Conservation (phyloP, 2,797 vertebrate species). For the Salarias fasciatus region DNA sequence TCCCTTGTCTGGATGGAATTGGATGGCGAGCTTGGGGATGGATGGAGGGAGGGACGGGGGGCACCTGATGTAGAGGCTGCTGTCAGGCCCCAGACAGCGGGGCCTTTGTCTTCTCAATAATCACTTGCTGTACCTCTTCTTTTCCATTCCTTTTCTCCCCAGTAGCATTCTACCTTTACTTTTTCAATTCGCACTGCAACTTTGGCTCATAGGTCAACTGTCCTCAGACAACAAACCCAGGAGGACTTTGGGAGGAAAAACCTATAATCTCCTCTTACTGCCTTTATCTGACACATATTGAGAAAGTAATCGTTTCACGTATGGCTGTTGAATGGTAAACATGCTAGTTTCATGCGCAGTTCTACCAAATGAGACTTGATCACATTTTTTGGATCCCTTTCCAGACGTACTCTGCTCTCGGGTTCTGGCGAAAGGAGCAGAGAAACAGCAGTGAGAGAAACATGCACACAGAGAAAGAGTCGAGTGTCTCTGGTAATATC, state of each 20-base stretch:
- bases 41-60: constrained; percentile 69
- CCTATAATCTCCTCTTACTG: constrained; percentile 4
- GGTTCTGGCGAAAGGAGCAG: no score
- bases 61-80: constrained; percentile 80
- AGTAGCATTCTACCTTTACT: constrained; percentile 54
- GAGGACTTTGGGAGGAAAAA: constrained; percentile 18
- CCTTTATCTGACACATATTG: not conserved
- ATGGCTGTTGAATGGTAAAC: not conserved
- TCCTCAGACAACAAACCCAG: constrained; percentile 14
- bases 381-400: no score
- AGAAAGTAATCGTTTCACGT: not conserved
- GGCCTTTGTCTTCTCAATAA: constrained; percentile 83
- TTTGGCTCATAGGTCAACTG: constrained; percentile 48
- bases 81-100: constrained; percentile 77
- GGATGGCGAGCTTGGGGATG: constrained; percentile 70
- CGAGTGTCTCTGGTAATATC: no score
- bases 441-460: no score
- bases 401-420: no score
- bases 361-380: no score
- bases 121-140: constrained; percentile 75
- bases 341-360: no score
- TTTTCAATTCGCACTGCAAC: constrained; percentile 56
- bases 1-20: constrained; percentile 79
- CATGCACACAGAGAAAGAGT: no score
- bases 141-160: constrained; percentile 57